Percentiles rank a stretch among this genome's conserved stretches.
Conservation (phyloP, 1,140 invertebrate genomes). For the Neelides sp. region DNA sequence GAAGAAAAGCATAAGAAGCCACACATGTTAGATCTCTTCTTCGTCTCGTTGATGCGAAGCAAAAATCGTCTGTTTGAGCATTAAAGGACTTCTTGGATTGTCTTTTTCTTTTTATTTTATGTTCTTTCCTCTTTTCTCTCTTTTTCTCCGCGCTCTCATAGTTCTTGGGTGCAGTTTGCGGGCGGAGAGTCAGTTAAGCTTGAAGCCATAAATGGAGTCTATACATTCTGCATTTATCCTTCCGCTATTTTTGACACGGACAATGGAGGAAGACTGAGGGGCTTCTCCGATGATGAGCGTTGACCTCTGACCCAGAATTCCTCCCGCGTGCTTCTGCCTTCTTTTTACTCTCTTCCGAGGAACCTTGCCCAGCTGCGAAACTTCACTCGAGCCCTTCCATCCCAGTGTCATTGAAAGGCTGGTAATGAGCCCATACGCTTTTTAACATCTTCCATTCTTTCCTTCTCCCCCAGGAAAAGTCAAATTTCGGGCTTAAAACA, state of each 20-base stretch:
- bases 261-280: no score
- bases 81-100: no score
- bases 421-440: conserved; percentile 17
- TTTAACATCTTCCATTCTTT: conserved; percentile 17
- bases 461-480: not conserved
- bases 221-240: no score
- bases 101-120: not conserved
- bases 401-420: conserved; percentile 15
- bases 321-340: conserved; percentile 9
- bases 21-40: no score
- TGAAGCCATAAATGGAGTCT: no score
- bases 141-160: not conserved
- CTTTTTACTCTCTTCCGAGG: not conserved
- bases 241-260: no score
- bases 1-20: no score
- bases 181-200: no score
- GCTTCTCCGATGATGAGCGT: conserved; percentile 19
- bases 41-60: no score
- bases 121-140: not conserved
- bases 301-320: conserved; percentile 16
- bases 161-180: no score
- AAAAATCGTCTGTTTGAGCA: no score
- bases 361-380: conserved; percentile 14
- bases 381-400: conserved; percentile 4
- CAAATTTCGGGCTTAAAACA: no score